Evolutionary conservation across 1,140 invertebrate genomes (phyloP), one percentile per base, ranked within the genome.

Genomic region (Solen grandis): DNA sequence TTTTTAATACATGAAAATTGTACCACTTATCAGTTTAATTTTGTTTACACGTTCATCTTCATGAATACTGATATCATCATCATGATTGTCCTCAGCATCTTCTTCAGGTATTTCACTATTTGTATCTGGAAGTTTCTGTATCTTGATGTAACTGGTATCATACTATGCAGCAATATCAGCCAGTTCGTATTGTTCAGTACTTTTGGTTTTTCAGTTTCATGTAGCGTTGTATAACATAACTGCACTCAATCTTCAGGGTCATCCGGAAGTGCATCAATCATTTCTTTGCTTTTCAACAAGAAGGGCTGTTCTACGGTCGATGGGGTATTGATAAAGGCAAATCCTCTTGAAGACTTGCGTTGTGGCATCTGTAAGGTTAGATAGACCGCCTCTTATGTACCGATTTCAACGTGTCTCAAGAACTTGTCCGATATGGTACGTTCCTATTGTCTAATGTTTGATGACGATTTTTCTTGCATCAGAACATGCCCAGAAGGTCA

Each of bases 241-340:
- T 31, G 63, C 65, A 79, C 38, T 79, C 31, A n/a, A 31, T 79
- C 76, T 35, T 70, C 41, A 10, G 76, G 72, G 52, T 79, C 76
- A 22, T 72, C 76, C 63, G 76, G 76, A n/a, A 79, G 54, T 16
- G 14, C n/a, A n/a, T 79, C 33, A 2, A 70, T 13, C 36, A 36
- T 16, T 38, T 81, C 78, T 62, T 29, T 2, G 35, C n/a, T 35
- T 77, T 81, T 84, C 13, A 84, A 19, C 22, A 84, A 52, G 27
- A 70, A 76, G 13, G 66, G 70, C 65, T 73, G 54, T 35, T 84
- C 77, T 46, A 81, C 73, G 59, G 65, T 65, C 19, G 70, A 72
- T 33, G 50, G 38, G 2, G 83, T 81, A 36, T 84, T 81, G 8
- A 84, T 84, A n/a, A 84, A 84, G 14, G 82, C 31, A 68, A 84